Evolutionary conservation across 2,888 invertebrate species (phyloP), one percentile per base, ranked within the genome.

Genomic region (Amblyjoppa proteus): DNA sequence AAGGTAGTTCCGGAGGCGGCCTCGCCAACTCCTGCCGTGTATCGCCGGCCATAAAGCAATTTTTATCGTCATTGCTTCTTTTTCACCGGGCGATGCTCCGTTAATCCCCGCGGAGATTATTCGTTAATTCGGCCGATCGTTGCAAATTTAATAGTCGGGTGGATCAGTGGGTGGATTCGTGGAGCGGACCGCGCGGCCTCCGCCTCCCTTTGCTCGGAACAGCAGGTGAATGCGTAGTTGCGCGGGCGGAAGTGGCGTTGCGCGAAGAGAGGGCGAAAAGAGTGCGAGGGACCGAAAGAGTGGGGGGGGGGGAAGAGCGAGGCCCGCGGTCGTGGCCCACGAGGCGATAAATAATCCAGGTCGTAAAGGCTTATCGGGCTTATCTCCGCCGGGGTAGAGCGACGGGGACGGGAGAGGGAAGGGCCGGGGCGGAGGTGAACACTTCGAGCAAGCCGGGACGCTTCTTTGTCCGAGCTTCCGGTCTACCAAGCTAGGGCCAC

Each of bases 361-460:
- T 85, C 84, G 85, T 88, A 85, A 85, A 85, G 87, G 88, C 87
- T 88, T 87, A 88, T 85, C 87, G 84, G 74, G 88, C 83, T 88
- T 87, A 88, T 88, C 87, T 85, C 69, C 77, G 69, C 74, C 69
- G 20, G 74, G 38, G 85, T 45, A 77, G 61, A 69, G 45, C 77
- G 77, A 80, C 49, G 83, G 56, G 74, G 73, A 74, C 68, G 68
- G 68, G 58, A 38, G 41, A 58, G 49, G 73, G 58, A 41, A 58
- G 58, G 71, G 49, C 16, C 7, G 9, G 53, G 69, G 49, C 28
- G 53, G 45, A 68, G 82, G 71, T 25, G 71, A 82, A 82, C 79
- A 71, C 80, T 85, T 75, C 58, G 80, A 68, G 41, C 76, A 76
- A 80, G 34, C 75, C 58, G 66, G 71, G 80, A 84, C 73, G 78